Evolutionary conservation across 1,140 invertebrate genomes (phyloP), one percentile per base, ranked within the genome.

Genomic region (Drosophila bifasciata): DNA sequence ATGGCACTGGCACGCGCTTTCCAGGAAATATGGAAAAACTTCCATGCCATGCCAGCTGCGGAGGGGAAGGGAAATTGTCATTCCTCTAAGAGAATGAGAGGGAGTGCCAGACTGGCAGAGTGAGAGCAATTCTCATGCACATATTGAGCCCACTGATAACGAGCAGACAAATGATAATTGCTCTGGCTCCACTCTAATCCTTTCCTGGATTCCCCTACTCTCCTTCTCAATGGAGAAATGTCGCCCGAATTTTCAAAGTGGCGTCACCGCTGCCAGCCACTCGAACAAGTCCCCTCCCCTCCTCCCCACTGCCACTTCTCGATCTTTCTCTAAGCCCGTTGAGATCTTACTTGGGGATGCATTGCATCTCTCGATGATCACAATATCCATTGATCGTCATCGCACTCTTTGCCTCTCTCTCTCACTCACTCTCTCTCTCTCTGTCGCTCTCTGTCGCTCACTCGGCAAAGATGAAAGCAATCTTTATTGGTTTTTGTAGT

Each of bases 401-500:
- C 63, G 59, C 44, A 39, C 50, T 63, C 50, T 70, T 69, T 46
- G 57, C 8, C n/a, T 21, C 17, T 55, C 46, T 16, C 21, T 28
- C 32, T 3, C 9, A 44, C 15, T 45, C 16, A 19, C 25, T 59
- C 25, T 40, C 16, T 16, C 40, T 49, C 13, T 62, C 39, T 49
- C 23, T 5, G 45, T 40, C 28, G 11, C 46, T 59, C 39, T 53
- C 69, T 25, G 43, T 66, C 60, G 41, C 77, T 58, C 69, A 43
- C 64, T 71, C 83, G 83, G 83, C 70, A 69, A 61, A 88, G 84
- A 89, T 88, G 62, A 88, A 88, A 88, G 83, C 67, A 68, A 72
- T 88, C 70, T 88, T 88, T 89, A 88, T 88, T 79, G 83, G 78
- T 83, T 86, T 86, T 76, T 83, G 83, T 88, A 88, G 83, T 88